Evolutionary conservation across 2,113 vertebrate genomes (phyloP).

Genomic region (Lepus americanus): DNA sequence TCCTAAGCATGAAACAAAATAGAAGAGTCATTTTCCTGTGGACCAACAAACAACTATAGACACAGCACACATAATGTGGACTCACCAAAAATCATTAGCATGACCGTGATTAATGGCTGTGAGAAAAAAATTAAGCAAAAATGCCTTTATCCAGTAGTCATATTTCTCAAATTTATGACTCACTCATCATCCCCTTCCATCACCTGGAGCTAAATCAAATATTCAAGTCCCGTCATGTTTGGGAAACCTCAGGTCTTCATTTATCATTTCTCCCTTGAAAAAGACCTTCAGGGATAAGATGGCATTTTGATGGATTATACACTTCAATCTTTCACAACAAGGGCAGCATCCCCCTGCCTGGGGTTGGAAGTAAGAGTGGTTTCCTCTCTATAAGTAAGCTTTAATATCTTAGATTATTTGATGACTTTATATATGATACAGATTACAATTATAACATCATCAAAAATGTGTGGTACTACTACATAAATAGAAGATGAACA

Average conservation of each 20-base stretch:
- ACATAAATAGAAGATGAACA: conserved; percentile 42
- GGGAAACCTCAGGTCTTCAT: conserved; percentile 45
- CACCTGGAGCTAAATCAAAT: conserved; percentile 65
- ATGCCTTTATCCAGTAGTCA: conserved; percentile 44
- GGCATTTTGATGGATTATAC: conserved; percentile 58
- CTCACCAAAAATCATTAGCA: not conserved
- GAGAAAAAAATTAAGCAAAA: conserved; percentile 56
- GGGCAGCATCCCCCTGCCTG: not conserved
- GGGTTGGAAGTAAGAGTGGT: not conserved
- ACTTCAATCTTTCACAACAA: conserved; percentile 36
- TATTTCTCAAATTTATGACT: conserved; percentile 61
- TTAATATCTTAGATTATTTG: not conserved
- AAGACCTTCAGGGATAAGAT: conserved; percentile 46
- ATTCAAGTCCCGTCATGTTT: conserved; percentile 54
- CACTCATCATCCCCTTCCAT: conserved; percentile 32
- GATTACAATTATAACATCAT: not conserved
- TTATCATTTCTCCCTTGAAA: conserved; percentile 63
- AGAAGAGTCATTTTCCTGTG: not conserved
- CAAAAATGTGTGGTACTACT: not conserved
- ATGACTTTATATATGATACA: not conserved
- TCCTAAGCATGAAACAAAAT: conserved; percentile 39
- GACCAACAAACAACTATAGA: not conserved
- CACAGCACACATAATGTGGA: not conserved
- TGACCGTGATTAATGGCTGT: not conserved
- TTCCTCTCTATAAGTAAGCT: not conserved